Percentiles rank a stretch among this genome's conserved stretches.
phyloP scores from a whole-genome alignment of 2,797 vertebrate genomes.

The Chrosomus eos region DNA sequence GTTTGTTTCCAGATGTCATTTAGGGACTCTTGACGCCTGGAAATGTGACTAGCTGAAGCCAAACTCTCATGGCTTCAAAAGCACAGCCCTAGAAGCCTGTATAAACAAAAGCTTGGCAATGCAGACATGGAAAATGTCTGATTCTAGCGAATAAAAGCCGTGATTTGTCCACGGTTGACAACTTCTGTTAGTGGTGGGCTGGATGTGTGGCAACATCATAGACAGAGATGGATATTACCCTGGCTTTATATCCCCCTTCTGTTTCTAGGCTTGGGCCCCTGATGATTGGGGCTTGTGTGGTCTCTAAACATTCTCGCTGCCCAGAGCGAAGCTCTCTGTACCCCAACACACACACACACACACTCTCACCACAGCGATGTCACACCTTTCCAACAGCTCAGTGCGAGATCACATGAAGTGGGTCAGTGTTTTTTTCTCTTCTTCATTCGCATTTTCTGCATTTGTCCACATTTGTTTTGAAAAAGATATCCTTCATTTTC shows the following conservation, averaged over 20 bases:
- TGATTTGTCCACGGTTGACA: constrained; percentile 25
- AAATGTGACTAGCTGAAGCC: constrained; percentile 21
- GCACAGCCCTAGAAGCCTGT: constrained; percentile 33
- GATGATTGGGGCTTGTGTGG: constrained; percentile 80
- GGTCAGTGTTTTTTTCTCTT: constrained; percentile 77
- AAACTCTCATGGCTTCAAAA: constrained; percentile 17
- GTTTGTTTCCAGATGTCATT: constrained; percentile 39
- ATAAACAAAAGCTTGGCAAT: constrained; percentile 52
- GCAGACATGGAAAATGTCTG: constrained; percentile 48
- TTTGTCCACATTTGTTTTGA: constrained; percentile 39
- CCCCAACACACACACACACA: constrained; percentile 78
- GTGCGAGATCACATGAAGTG: constrained; percentile 86
- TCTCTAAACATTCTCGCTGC: constrained; percentile 77
- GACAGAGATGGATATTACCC: constrained; percentile 41
- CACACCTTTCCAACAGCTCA: constrained; percentile 82
- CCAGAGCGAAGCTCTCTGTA: constrained; percentile 75
- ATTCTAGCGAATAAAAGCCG: constrained; percentile 53
- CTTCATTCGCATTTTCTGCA: constrained; percentile 55
- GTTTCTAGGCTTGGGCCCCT: constrained; percentile 78
- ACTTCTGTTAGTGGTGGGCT: constrained; percentile 35
- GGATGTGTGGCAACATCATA: constrained; percentile 21
- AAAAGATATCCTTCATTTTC: constrained; percentile 24
- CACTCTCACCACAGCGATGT: constrained; percentile 80
- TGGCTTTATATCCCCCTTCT: constrained; percentile 70
- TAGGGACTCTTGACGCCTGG: constrained; percentile 25